These are phyloP conservation scores for Trachelipus rathkii DNA, from an alignment of 1,140 invertebrate genomes.

Conservation along the genomic window DNA sequence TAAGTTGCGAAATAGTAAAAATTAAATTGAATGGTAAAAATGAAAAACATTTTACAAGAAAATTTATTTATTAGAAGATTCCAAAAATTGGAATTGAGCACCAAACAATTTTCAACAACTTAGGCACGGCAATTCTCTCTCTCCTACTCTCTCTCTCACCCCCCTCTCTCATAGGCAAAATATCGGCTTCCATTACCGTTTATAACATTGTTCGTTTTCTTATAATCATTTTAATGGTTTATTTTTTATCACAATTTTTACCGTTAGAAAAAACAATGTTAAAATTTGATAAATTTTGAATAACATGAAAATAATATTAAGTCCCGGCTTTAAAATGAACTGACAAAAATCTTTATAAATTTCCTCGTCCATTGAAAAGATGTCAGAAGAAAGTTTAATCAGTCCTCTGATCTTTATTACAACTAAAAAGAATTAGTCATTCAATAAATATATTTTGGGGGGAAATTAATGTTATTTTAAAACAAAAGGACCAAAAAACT, in stretches of 20 bases:
- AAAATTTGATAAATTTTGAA: background rate
- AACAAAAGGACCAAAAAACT: too few species aligned
- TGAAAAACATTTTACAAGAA: background rate
- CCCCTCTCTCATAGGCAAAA: background rate
- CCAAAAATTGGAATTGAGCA: slow-evolving; percentile 2
- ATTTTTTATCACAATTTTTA: slow-evolving; percentile 2
- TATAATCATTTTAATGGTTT: background rate
- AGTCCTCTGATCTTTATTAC: too few species aligned
- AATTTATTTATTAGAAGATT: background rate
- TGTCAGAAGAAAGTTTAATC: too few species aligned
- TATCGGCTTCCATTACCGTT: background rate
- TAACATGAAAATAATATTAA: background rate
- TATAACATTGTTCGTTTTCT: background rate
- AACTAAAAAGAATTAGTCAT: too few species aligned
- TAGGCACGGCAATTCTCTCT: background rate
- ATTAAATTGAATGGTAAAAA: too few species aligned
- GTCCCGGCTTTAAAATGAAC: too few species aligned
- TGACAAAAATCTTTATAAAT: too few species aligned
- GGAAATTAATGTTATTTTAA: too few species aligned
- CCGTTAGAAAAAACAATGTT: background rate
- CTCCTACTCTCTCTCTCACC: too few species aligned
- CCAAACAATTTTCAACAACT: slow-evolving; percentile 8
- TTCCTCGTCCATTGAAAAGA: too few species aligned
- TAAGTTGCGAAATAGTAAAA: too few species aligned
- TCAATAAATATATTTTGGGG: too few species aligned